Evolutionary conservation across 2,113 vertebrate species (phyloP).

Genomic region (Sinocyclocheilus rhinocerous): DNA sequence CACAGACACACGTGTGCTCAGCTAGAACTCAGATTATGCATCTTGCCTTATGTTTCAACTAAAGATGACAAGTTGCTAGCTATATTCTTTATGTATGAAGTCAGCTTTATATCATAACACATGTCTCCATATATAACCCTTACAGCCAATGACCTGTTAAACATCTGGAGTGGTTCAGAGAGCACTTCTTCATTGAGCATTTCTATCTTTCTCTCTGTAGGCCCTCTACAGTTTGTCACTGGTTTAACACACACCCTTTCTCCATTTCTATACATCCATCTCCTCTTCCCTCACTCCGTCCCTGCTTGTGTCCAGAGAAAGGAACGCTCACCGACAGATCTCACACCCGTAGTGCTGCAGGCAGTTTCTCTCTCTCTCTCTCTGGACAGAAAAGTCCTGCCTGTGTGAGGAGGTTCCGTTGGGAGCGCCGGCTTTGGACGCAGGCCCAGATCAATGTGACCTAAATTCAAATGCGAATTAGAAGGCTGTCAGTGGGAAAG

Average conservation of each 20-base stretch:
- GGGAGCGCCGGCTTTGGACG: constrained; percentile 69
- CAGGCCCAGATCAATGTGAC: constrained; percentile 78
- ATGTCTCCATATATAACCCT: constrained; percentile 48
- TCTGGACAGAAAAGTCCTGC: constrained; percentile 47
- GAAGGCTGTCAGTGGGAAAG: constrained; percentile 72
- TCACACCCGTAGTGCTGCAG: constrained; percentile 52
- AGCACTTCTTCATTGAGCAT: constrained; percentile 20
- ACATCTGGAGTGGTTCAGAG: constrained; percentile 55
- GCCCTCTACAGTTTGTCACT: constrained; percentile 32
- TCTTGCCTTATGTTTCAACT: constrained; percentile 23
- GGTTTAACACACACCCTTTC: constrained; percentile 43
- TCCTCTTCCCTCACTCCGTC: background rate
- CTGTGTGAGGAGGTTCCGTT: constrained; percentile 54
- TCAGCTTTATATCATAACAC: constrained; percentile 57
- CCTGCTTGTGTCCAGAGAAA: constrained; percentile 31
- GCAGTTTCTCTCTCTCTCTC: constrained; percentile 50
- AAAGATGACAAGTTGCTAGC: constrained; percentile 31
- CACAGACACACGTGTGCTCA: background rate
- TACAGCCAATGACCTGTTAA: constrained; percentile 51
- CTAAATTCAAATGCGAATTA: constrained; percentile 79
- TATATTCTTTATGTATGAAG: constrained; percentile 51
- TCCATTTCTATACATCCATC: constrained; percentile 34
- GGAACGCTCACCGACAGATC: constrained; percentile 19
- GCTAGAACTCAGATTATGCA: background rate
- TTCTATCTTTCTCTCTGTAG: constrained; percentile 26